Base-by-base conservation (phyloP, 2,888 invertebrate genomes). In the Sinelater perroti region DNA sequence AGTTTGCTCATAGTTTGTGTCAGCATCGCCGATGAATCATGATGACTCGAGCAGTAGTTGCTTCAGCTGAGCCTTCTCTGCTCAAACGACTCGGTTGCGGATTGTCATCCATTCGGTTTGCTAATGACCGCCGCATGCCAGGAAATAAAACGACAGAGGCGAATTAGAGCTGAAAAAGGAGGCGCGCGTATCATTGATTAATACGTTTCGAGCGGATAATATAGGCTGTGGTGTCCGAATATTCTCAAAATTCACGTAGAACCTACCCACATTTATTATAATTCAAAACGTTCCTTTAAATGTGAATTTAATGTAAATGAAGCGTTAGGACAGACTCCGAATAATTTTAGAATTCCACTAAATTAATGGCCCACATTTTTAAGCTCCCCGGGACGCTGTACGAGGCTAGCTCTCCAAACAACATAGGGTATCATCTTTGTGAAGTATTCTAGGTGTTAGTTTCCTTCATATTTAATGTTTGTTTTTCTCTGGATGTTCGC, bases 281-380 rank as follows among this genome's bases (percentile, higher is more conserved):
- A 60, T 51, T 56, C 53, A 47, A 50, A 63, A 61, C 52, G 56
- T 61, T 56, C 52, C 31, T 63, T 50, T 62, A 62, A 64, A 64
- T 64, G 56, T 62, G 60, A 62, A 61, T 64, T 62, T 64, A 62
- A 64, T 64, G 64, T 60, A 64, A 64, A 64, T 64, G 56, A 63
- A 63, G 58, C 57, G 49, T 47, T 53, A 42, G 50, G 51, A 47
- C 46, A 51, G 59, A 60, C 49, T 46, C 44, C 52, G 54, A 52
- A 60, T 60, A 59, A 59, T 59, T 59, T 59, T 49, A 55, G 42
- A 55, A 24, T 60, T 52, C 46, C 47, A 42, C 56, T 51, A 62
- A 65, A 65, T 65, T 65, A 65, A 65, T 65, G 58, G 65, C 47
- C 54, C 55, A 51, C 63, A 61, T 63, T 60, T 63, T 58, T 57